A percentile compares a stretch with the other conserved stretches of the same genome.
Conservation (phyloP, 2,797 vertebrate species). For the Crax fasciolata region DNA sequence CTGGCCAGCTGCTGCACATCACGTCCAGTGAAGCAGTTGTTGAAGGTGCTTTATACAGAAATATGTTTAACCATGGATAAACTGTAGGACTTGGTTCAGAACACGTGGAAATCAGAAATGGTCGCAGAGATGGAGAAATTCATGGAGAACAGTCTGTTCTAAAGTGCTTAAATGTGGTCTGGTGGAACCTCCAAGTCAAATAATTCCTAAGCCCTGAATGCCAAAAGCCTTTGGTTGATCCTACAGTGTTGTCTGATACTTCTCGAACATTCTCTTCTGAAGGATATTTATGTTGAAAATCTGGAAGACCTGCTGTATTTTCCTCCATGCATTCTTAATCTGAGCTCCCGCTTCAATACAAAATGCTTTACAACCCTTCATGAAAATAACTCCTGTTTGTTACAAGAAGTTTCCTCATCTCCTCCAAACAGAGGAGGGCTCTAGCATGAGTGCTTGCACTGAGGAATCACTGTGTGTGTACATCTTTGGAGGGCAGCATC, state of each 20-base stretch:
- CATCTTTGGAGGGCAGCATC: fast-evolving
- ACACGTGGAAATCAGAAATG: not conserved
- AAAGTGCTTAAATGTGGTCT: not conserved
- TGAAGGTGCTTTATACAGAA: constrained; percentile 8
- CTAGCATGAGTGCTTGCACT: fast-evolving
- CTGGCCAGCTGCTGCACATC: constrained; percentile 39
- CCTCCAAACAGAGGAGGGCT: not conserved
- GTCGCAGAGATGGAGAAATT: not conserved
- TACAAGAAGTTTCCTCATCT: not conserved
- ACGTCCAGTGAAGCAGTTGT: not conserved
- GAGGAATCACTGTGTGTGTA: fast-evolving
- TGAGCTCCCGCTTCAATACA: not conserved
- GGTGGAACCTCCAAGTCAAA: not conserved
- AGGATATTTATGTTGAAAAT: not conserved
- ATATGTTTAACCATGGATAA: not conserved
- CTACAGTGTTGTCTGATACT: not conserved
- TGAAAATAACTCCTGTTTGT: not conserved
- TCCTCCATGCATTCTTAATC: fast-evolving
- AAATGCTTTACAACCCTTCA: fast-evolving
- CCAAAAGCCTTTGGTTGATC: not conserved
- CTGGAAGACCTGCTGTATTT: not conserved
- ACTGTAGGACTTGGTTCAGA: not conserved
- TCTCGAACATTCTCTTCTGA: not conserved
- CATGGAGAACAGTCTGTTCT: not conserved
- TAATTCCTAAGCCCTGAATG: not conserved